Percentiles rank a stretch among this genome's conserved stretches.
Conservation (phyloP, 2,113 vertebrate species). For the Alouatta palliata region DNA sequence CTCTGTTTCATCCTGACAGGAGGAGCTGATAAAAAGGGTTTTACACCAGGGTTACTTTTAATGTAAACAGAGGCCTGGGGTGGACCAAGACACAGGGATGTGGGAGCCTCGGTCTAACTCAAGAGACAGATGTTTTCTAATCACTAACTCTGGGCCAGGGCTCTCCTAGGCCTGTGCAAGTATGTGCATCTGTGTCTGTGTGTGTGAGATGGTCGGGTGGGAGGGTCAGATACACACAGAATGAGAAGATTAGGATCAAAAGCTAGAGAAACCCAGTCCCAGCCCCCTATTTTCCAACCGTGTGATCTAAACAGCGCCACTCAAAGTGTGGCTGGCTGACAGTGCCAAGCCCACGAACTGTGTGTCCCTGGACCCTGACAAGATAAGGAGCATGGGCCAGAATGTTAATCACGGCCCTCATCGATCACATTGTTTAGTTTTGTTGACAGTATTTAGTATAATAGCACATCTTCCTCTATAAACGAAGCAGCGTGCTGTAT, state of each 20-base stretch:
- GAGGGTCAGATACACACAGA: not conserved
- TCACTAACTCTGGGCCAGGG: not conserved
- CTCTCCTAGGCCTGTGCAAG: not conserved
- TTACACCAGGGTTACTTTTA: not conserved
- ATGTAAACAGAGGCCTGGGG: not conserved
- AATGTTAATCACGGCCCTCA: not conserved
- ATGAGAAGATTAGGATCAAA: not conserved
- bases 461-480: not conserved
- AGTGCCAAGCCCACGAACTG: not conserved
- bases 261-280: not conserved
- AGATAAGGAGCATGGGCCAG: slow-evolving; percentile 34
- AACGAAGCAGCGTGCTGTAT: not conserved
- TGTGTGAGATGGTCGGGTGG: not conserved
- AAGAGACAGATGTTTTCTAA: not conserved
- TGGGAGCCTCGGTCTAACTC: not conserved
- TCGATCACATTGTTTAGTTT: slow-evolving; percentile 16
- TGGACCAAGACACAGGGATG: not conserved
- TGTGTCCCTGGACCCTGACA: not conserved
- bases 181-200: rapidly evolving
- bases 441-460: not conserved
- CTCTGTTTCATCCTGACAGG: not conserved
- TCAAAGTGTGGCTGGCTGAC: not conserved
- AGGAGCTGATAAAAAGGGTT: not conserved
- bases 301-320: not conserved
- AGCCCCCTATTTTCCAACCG: not conserved